These are phyloP conservation scores for Sebastolobus altivelis DNA, from an alignment of 2,797 vertebrate genomes.

Conservation along the genomic window DNA sequence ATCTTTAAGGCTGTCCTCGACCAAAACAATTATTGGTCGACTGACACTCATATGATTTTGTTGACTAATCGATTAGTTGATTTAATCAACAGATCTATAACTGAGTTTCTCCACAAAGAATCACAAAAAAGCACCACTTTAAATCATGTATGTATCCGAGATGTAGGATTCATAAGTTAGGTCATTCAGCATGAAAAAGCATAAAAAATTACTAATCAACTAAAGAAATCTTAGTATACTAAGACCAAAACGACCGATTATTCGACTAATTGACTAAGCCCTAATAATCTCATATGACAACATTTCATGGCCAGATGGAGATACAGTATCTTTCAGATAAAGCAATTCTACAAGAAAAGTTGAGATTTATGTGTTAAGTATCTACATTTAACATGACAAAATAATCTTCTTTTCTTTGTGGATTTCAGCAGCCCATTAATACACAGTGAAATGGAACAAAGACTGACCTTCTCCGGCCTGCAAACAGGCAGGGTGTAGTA, in stretches of 20 bases:
- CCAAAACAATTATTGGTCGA: fast-evolving
- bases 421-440: slow-evolving; percentile 7
- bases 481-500: slow-evolving; percentile 95
- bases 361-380: background rate
- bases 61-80: no score
- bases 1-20: background rate
- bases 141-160: background rate
- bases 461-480: slow-evolving; percentile 89
- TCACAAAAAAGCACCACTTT: background rate
- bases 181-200: no score
- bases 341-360: background rate
- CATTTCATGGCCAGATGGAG: background rate
- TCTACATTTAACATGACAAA: slow-evolving; percentile 13
- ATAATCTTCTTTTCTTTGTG: background rate
- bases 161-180: background rate
- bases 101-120: background rate
- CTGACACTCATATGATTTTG: no score
- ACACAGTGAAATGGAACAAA: slow-evolving; percentile 19
- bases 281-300: background rate
- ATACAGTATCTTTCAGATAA: background rate
- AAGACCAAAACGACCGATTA: background rate
- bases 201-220: no score
- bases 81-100: background rate
- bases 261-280: background rate
- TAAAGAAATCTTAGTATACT: no score